Evolutionary conservation across 1,140 invertebrate genomes (phyloP), one percentile per base, ranked within the genome.

Genomic region (Andrena cerasifolii): DNA sequence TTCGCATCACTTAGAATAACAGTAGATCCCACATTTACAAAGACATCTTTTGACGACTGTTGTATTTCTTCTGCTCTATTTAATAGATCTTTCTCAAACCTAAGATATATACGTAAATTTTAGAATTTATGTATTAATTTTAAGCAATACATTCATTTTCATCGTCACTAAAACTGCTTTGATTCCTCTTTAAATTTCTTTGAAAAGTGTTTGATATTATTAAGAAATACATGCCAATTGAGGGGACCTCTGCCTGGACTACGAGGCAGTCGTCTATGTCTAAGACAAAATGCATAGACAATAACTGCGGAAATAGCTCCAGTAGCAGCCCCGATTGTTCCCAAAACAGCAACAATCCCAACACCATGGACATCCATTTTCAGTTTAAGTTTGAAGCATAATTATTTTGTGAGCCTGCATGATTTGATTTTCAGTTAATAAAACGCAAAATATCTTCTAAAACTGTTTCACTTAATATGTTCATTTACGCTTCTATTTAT

Each of bases 61-160:
- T 85, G 80, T 28, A 87, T 86, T n/a, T 89, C 87, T 59, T 88
- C 88, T 0, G 88, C 89, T 75, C 89, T 82, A n/a, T 89, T 75
- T 28, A 90, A 78, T 36, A 90, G 65, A 67, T 90, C 89, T 47
- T 83, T 89, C 59, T 90, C 89, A 62, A 90, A 90, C 89, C 89
- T 90, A 18, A 5, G 59, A 53, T 18, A 31, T 47, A 51, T 16
- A 66, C 1, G n/a, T n/a, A 78, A 26, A 61, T 36, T 1, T 45
- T 26, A 28, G 26, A 26, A 16, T 26, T 18, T 24, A 16, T 45
- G 16, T 43, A 21, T 53, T 56, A 72, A 43, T 59, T 49, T 26
- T 7, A 45, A 8, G 10, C 26, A 56, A 28, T 75, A 16, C 21
- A 66, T 31, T 33, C 4, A 16, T 62, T 10, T 33, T 73, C 45